phyloP scores from a whole-genome alignment of 2,888 invertebrate species.

The Ganaspis brasiliensis region DNA sequence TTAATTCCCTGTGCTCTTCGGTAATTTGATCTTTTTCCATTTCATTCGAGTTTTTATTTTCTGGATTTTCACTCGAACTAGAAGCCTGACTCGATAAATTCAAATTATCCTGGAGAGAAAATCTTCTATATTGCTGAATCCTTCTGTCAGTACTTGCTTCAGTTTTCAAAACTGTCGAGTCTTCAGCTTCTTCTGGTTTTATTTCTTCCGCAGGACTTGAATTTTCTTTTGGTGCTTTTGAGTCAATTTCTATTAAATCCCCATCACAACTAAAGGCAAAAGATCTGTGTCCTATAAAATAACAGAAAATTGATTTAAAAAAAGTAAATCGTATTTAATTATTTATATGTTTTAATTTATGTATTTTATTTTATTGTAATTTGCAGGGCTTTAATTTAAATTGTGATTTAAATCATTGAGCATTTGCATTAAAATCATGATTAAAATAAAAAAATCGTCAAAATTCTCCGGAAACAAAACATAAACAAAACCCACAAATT shows the following conservation, averaged over 20 bases:
- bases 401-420: too few relatives aligned
- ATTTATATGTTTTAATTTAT: neutral
- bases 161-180: neutral
- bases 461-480: too few relatives aligned
- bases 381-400: too few relatives aligned
- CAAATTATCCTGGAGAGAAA: neutral
- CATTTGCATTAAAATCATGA: too few relatives aligned
- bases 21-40: neutral
- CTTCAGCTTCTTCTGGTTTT: conserved; percentile 5
- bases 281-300: conserved; percentile 78
- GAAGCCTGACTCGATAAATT: conserved; percentile 52
- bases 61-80: conserved; percentile 44
- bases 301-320: too few relatives aligned
- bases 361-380: too few relatives aligned
- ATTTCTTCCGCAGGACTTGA: conserved; percentile 3
- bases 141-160: neutral
- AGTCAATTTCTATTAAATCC: conserved; percentile 75
- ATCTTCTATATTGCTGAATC: neutral
- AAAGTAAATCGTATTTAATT: neutral
- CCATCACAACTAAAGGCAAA: conserved; percentile 77
- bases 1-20: conserved; percentile 45
- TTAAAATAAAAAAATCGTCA: too few relatives aligned
- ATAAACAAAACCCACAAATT: too few relatives aligned
- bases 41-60: neutral
- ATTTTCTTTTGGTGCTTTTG: conserved; percentile 25